phyloP scores from a whole-genome alignment of 2,113 vertebrate genomes.

The Sturnus vulgaris region DNA sequence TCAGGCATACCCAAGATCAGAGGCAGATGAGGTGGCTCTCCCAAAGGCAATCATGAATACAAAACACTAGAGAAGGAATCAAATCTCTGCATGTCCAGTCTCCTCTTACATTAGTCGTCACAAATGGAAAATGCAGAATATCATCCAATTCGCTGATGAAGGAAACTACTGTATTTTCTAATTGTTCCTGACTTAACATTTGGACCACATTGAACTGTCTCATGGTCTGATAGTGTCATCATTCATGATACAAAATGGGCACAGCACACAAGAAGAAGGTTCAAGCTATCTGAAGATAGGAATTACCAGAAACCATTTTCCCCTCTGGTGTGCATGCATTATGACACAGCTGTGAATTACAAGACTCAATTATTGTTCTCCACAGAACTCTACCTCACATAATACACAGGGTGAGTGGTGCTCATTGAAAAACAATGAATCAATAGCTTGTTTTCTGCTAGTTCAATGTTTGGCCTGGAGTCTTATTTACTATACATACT shows the following conservation, averaged over 20 bases:
- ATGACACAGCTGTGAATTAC: neutral
- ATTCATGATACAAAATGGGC: neutral
- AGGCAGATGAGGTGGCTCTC: neutral
- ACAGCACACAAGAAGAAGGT: neutral
- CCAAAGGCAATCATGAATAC: neutral
- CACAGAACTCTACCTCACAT: neutral
- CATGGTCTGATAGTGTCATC: neutral
- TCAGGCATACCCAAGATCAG: neutral
- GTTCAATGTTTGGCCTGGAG: neutral
- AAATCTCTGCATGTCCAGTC: neutral
- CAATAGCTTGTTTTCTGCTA: neutral
- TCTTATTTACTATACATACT: neutral
- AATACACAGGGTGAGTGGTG: neutral
- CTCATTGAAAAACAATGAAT: neutral
- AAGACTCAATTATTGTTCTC: neutral
- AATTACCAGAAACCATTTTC: neutral
- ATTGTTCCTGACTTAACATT: neutral
- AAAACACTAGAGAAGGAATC: neutral
- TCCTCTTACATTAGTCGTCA: neutral
- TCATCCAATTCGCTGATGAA: neutral
- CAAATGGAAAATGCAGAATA: neutral
- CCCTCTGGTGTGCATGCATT: neutral
- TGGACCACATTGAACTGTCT: neutral
- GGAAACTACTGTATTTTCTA: neutral
- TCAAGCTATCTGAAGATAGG: neutral